These are phyloP conservation scores for Subanguina moxae DNA, from an alignment of 1,140 invertebrate species.

Conservation along the genomic window DNA sequence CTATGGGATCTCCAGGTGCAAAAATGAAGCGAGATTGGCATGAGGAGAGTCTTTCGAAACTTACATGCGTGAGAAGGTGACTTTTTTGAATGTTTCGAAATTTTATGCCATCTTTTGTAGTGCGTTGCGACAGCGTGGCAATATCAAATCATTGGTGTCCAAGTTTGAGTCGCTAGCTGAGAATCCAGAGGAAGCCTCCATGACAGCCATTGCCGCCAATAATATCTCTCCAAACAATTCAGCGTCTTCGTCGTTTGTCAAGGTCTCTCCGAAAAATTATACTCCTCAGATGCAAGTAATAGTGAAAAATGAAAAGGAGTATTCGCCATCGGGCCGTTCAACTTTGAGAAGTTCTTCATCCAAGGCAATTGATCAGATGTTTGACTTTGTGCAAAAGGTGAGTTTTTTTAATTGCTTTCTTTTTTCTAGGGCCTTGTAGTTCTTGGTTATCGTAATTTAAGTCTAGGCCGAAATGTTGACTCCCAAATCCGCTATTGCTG, in stretches of 20 bases:
- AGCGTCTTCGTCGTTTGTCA: no score
- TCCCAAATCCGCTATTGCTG: slow-evolving; percentile 4
- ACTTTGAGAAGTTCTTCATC: background rate
- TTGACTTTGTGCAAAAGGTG: slow-evolving; percentile 5
- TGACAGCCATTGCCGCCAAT: no score
- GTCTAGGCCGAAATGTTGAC: background rate
- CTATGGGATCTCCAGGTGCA: no score
- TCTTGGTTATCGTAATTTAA: background rate
- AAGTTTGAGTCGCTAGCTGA: background rate
- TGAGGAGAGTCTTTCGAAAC: no score
- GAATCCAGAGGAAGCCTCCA: background rate
- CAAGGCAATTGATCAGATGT: slow-evolving; percentile 8
- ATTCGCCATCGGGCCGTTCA: background rate
- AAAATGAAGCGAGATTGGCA: no score
- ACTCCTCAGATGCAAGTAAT: background rate
- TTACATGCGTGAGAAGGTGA: no score
- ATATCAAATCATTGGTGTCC: background rate
- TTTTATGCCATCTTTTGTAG: background rate
- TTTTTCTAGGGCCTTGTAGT: background rate
- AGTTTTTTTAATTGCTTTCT: no score
- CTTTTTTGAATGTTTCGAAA: no score
- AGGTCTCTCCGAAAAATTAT: background rate
- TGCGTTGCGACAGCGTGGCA: background rate
- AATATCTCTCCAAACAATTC: no score
- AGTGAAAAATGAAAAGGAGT: background rate